Evolutionary conservation across 2,113 vertebrate genomes (phyloP).

Genomic region (Puntigrus tetrazona): DNA sequence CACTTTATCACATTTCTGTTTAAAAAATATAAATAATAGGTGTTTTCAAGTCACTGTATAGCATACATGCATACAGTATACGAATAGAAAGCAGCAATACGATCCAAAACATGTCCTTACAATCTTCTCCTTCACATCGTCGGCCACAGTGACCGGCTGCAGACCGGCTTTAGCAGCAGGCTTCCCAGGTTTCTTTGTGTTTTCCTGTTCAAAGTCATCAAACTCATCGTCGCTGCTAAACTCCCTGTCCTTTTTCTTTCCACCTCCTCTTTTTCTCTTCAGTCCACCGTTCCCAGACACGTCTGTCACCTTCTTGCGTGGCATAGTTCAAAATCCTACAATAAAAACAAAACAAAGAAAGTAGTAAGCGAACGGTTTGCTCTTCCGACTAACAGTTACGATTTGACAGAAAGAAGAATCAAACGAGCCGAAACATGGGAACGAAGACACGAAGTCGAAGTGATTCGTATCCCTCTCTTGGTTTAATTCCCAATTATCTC

Average conservation of each 20-base stretch:
- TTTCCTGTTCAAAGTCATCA: conserved; percentile 79
- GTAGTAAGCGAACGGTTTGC: neutral
- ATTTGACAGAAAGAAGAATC: neutral
- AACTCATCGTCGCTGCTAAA: conserved; percentile 83
- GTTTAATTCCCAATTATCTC: neutral
- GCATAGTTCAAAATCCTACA: conserved; percentile 67
- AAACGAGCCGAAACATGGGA: conserved; percentile 1
- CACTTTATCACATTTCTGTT: neutral
- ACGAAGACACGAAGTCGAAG: neutral
- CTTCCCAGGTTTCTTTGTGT: conserved; percentile 78
- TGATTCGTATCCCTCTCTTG: neutral
- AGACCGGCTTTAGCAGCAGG: conserved; percentile 72
- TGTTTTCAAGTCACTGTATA: neutral
- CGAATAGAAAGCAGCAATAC: neutral
- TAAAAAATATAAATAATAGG: neutral
- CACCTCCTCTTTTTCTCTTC: conserved; percentile 75
- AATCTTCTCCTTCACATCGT: conserved; percentile 87
- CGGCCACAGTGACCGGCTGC: conserved; percentile 81
- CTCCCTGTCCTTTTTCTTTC: conserved; percentile 77
- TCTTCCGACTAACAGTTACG: neutral
- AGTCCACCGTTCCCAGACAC: conserved; percentile 75
- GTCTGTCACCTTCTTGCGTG: conserved; percentile 81
- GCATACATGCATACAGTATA: neutral
- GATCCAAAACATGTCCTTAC: conserved; percentile 66
- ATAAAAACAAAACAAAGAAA: conserved; percentile 1